A percentile compares a stretch with the other conserved stretches of the same genome.
phyloP scores from a whole-genome alignment of 2,888 invertebrate genomes.

The Dyspetes luteomarginatus region DNA sequence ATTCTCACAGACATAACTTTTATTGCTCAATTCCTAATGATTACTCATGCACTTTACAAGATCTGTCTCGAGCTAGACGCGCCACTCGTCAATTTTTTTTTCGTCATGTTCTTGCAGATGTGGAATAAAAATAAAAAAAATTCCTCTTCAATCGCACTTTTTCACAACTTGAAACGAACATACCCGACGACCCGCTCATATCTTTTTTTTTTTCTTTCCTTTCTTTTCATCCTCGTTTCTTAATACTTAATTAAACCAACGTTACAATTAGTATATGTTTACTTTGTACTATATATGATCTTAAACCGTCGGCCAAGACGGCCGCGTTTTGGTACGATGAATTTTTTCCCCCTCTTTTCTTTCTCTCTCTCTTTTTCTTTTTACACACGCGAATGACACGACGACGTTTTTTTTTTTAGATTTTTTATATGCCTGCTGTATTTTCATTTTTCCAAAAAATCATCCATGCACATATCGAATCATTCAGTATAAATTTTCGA shows the following conservation, averaged over 20 bases:
- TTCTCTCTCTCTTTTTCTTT: slow-evolving; percentile 33
- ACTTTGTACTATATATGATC: slow-evolving; percentile 84
- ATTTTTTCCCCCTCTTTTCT: slow-evolving; percentile 65
- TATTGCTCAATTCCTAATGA: slow-evolving; percentile 67
- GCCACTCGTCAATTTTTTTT: slow-evolving; percentile 5
- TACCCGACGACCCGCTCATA: slow-evolving; percentile 53
- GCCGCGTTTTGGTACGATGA: slow-evolving; percentile 80
- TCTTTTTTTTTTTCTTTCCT: slow-evolving; percentile 19
- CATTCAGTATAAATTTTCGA: background rate
- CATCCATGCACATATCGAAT: background rate
- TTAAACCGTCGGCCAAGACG: slow-evolving; percentile 79
- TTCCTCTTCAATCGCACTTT: slow-evolving; percentile 50
- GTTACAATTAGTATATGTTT: slow-evolving; percentile 82
- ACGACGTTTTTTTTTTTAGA: slow-evolving; percentile 7
- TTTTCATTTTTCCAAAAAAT: background rate
- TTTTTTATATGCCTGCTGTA: background rate
- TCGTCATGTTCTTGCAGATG: background rate
- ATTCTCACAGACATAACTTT: slow-evolving; percentile 33
- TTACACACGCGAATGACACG: slow-evolving; percentile 38
- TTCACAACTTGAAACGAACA: slow-evolving; percentile 57
- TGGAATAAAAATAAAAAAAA: too few species aligned
- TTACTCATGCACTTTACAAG: slow-evolving; percentile 42
- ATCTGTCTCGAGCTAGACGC: background rate
- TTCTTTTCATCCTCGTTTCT: slow-evolving; percentile 50
- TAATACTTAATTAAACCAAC: slow-evolving; percentile 74